phyloP scores from a whole-genome alignment of 2,888 invertebrate species.

The Heteromurus nitidus region DNA sequence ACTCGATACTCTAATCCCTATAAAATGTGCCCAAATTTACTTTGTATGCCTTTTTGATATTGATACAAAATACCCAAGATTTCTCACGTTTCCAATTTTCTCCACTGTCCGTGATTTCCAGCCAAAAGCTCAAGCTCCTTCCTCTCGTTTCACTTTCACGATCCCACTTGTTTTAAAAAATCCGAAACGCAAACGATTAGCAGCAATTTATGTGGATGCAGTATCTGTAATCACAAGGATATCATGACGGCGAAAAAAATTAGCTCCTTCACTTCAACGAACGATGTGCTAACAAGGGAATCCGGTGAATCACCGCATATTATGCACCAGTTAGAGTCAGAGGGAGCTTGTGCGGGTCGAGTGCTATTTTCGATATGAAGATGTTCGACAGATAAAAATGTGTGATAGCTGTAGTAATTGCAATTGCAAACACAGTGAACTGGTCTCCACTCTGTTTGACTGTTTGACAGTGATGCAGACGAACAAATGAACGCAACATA shows the following conservation, averaged over 20 bases:
- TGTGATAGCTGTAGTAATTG: too few species aligned
- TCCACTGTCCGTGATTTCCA: neutral
- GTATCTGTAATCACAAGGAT: neutral
- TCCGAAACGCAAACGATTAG: neutral
- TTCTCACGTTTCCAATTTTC: slow-evolving; percentile 48
- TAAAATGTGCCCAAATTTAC: too few species aligned
- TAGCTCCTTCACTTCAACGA: neutral
- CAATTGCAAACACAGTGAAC: neutral
- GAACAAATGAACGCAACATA: too few species aligned
- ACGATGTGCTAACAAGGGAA: slow-evolving; percentile 3
- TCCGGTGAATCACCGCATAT: neutral
- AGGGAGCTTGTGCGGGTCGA: neutral
- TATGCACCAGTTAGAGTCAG: neutral
- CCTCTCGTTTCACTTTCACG: neutral
- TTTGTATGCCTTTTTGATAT: neutral
- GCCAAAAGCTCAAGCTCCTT: neutral
- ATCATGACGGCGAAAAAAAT: neutral
- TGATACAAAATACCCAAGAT: slow-evolving; percentile 22
- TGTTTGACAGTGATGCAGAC: too few species aligned
- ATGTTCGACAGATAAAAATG: neutral
- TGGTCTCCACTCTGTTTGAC: neutral
- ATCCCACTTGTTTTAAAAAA: neutral
- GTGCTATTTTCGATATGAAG: neutral
- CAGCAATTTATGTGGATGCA: neutral
- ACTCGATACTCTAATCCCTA: too few species aligned